Conservation (phyloP, 2,888 invertebrate species). For the Colletes collaris region DNA sequence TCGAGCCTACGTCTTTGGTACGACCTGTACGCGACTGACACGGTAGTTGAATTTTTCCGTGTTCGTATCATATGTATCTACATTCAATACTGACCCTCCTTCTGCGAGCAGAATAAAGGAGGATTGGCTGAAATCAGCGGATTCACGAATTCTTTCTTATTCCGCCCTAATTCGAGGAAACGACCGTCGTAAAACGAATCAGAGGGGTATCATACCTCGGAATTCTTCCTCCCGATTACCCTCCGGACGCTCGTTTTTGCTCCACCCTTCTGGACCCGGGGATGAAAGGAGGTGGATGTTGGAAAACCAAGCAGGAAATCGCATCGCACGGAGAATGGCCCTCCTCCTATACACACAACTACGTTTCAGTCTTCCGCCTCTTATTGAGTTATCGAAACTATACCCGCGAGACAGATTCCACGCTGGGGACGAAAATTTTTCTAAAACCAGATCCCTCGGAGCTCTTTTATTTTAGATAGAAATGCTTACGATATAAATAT, state of each 20-base stretch:
- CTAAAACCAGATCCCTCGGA: not conserved
- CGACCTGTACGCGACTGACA: not conserved
- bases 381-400: constrained; percentile 68
- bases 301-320: constrained; percentile 44
- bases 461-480: not conserved
- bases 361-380: constrained; percentile 55
- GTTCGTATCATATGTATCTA: constrained; percentile 9
- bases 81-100: not conserved
- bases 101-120: constrained; percentile 14
- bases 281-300: constrained; percentile 47
- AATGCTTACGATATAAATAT: too few relatives aligned
- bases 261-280: constrained; percentile 40
- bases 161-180: constrained; percentile 76
- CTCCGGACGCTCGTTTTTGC: constrained; percentile 68
- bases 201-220: constrained; percentile 77
- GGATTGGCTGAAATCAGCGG: constrained; percentile 48
- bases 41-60: constrained; percentile 14
- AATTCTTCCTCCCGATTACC: constrained; percentile 69
- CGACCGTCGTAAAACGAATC: constrained; percentile 78
- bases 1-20: not conserved
- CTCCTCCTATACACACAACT: constrained; percentile 45
- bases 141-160: constrained; percentile 71
- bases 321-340: constrained; percentile 31
- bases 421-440: constrained; percentile 15
- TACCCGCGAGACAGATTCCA: constrained; percentile 47